Conservation (phyloP, 2,888 invertebrate species). For the Neelides folsomi region DNA sequence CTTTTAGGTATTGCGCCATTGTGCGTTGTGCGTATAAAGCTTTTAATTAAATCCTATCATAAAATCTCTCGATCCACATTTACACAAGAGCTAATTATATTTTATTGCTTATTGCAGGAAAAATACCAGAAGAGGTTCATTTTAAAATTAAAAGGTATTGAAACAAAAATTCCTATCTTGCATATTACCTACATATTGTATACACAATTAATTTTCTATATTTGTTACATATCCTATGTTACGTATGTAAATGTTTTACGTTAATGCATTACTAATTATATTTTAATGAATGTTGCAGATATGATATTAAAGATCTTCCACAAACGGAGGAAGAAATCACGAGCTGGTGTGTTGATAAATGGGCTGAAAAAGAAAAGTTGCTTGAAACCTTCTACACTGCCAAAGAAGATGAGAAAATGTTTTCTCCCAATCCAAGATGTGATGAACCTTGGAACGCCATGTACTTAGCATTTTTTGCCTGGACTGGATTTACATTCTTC, state of each 20-base stretch:
- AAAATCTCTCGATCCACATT: too few species aligned
- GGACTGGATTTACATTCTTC: conserved; percentile 48
- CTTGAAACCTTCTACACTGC: conserved; percentile 46
- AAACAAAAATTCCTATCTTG: not conserved
- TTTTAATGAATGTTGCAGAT: conserved; percentile 40
- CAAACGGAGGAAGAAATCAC: conserved; percentile 45
- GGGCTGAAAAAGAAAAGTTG: conserved; percentile 52
- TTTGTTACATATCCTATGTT: not conserved
- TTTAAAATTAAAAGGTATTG: conserved; percentile 49
- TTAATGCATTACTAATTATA: not conserved
- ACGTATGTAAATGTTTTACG: not conserved
- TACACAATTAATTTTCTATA: not conserved
- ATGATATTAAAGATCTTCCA: conserved; percentile 48
- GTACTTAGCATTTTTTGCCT: conserved; percentile 49
- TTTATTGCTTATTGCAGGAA: conserved; percentile 44
- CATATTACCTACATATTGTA: not conserved
- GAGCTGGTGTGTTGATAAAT: conserved; percentile 51
- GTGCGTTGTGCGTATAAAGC: too few species aligned
- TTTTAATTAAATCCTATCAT: too few species aligned
- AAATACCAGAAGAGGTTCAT: conserved; percentile 59
- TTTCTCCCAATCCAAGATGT: conserved; percentile 13
- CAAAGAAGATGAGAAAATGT: conserved; percentile 3
- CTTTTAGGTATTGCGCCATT: too few species aligned
- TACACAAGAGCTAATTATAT: too few species aligned
- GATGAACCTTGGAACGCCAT: conserved; percentile 37